Evolutionary conservation across 2,888 invertebrate genomes (phyloP).

Genomic region (Noctua comes): DNA sequence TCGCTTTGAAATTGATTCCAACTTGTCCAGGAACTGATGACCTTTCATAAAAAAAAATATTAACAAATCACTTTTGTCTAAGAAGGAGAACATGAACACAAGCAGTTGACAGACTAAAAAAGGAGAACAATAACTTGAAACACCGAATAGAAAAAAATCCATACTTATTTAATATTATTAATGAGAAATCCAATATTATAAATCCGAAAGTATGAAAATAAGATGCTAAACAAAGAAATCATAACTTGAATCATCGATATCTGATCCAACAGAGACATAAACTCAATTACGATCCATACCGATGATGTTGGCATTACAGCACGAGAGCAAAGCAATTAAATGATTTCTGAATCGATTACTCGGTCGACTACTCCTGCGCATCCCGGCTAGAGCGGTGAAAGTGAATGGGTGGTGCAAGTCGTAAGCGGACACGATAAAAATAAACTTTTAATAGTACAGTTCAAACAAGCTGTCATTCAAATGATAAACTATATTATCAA

Average conservation of each 20-base stretch:
- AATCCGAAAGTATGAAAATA: no score
- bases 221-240: not conserved
- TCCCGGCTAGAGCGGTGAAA: slow-evolving; percentile 79
- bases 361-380: slow-evolving; percentile 79
- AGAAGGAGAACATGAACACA: not conserved
- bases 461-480: not conserved
- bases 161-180: not conserved
- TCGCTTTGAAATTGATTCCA: not conserved
- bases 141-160: not conserved
- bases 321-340: slow-evolving; percentile 71
- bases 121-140: not conserved
- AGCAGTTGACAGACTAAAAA: not conserved
- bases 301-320: slow-evolving; percentile 50
- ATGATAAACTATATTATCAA: not conserved
- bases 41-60: not conserved
- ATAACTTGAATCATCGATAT: not conserved
- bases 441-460: not conserved
- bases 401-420: slow-evolving; percentile 65
- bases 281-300: slow-evolving; percentile 18
- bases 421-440: slow-evolving; percentile 37
- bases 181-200: no score
- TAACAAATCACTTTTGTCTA: not conserved
- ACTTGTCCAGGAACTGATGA: not conserved
- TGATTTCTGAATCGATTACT: slow-evolving; percentile 80
- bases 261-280: slow-evolving; percentile 12